Conservation (phyloP, 2,797 vertebrate genomes). For the Melanitta fusca region DNA sequence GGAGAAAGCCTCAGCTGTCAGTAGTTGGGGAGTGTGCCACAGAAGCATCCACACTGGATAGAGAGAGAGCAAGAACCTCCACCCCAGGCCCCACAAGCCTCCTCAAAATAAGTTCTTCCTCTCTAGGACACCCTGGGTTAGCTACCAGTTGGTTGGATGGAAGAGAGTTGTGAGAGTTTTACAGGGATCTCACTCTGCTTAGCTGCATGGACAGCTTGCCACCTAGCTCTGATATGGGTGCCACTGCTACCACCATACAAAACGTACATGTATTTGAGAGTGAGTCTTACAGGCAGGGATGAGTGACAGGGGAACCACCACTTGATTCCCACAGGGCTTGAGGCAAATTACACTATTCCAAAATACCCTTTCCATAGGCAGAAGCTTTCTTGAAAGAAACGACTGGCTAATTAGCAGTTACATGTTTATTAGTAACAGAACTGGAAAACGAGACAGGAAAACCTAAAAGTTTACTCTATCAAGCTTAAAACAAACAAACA, state of each 20-base stretch:
- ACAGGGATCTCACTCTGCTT: accelerated
- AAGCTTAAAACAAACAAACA: not conserved
- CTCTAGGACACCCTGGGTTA: too few relatives aligned
- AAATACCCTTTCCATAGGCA: not conserved
- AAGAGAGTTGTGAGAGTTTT: not conserved
- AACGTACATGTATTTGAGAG: accelerated
- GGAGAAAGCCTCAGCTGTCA: not conserved
- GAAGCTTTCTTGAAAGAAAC: not conserved
- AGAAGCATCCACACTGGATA: accelerated
- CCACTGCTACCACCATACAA: accelerated
- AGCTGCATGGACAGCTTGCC: not conserved
- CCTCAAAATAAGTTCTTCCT: not conserved
- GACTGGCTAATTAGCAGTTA: not conserved
- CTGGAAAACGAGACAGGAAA: not conserved
- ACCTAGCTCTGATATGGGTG: not conserved
- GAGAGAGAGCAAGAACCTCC: not conserved
- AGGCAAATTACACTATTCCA: not conserved
- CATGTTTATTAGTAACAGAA: not conserved
- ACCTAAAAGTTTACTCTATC: not conserved
- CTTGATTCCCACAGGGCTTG: accelerated
- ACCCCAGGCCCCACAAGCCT: not conserved
- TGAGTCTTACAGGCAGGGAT: not conserved
- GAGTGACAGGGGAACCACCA: not conserved
- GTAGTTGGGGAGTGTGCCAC: accelerated
- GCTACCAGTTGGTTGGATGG: not conserved